Evolutionary conservation across 1,140 invertebrate species (phyloP).

Genomic region (Penaeus indicus): DNA sequence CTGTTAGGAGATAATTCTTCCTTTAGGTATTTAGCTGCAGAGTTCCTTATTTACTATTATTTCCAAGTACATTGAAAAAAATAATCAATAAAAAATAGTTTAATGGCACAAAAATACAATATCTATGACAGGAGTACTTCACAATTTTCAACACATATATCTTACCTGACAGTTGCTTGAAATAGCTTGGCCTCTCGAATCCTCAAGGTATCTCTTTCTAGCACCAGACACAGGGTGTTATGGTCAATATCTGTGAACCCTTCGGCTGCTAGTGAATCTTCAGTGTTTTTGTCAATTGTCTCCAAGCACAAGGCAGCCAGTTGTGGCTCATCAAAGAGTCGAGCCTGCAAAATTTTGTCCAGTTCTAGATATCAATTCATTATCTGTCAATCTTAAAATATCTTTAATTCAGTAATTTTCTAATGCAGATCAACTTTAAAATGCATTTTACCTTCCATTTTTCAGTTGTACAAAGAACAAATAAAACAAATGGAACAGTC

Average conservation of each 20-base stretch:
- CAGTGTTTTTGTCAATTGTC: constrained; percentile 88
- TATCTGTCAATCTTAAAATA: no score
- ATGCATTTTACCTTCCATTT: no score
- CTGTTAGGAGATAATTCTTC: constrained; percentile 68
- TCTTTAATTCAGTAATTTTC: no score
- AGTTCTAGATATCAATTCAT: no score
- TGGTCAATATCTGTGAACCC: constrained; percentile 90
- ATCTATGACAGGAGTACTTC: constrained; percentile 1
- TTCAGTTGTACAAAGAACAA: no score
- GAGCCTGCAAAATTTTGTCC: constrained; percentile 71
- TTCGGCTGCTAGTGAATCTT: constrained; percentile 85
- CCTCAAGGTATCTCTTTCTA: constrained; percentile 86
- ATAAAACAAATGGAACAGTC: no score
- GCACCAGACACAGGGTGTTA: constrained; percentile 83
- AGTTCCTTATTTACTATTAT: not conserved
- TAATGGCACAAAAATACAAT: not conserved
- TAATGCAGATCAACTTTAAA: no score
- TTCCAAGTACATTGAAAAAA: constrained; percentile 23
- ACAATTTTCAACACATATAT: constrained; percentile 4
- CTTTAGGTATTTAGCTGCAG: no score
- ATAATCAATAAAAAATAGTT: not conserved
- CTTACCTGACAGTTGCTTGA: constrained; percentile 74
- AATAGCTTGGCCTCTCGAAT: constrained; percentile 88
- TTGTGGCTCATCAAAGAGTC: constrained; percentile 86
- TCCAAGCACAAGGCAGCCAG: constrained; percentile 85